Evolutionary conservation across 1,140 invertebrate species (phyloP).

Genomic region (Zaprionus lachaisei): DNA sequence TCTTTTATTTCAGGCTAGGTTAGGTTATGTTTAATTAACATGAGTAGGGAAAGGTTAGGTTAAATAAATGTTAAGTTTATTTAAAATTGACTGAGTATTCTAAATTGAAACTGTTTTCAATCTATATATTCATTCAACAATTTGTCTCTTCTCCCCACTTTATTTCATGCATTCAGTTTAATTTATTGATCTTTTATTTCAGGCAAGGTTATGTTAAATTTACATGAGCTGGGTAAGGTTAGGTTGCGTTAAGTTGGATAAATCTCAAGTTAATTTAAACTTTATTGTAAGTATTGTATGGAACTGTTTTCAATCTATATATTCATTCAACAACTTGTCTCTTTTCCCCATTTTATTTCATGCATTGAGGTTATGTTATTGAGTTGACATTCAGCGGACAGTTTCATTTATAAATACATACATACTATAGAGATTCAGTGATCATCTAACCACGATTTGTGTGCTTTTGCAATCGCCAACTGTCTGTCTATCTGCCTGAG

Average conservation of each 20-base stretch:
- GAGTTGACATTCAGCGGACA: not conserved
- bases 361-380: not conserved
- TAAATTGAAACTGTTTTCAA: not conserved
- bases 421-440: slow-evolving; percentile 1
- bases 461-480: not conserved
- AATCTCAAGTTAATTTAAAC: not conserved
- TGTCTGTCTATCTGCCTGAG: not conserved
- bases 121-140: not conserved
- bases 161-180: no score
- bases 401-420: not conserved
- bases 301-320: not conserved
- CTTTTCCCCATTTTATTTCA: not conserved
- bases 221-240: not conserved
- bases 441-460: slow-evolving; percentile 16
- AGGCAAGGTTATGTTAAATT: not conserved
- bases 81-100: not conserved
- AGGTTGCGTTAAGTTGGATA: not conserved
- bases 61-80: not conserved
- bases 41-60: not conserved
- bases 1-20: not conserved
- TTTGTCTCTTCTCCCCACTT: not conserved
- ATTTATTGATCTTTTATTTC: not conserved
- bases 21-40: not conserved
- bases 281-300: no score
- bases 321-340: not conserved